These are phyloP conservation scores for Syngnathus acus DNA, from an alignment of 2,797 vertebrate species.

Conservation along the genomic window DNA sequence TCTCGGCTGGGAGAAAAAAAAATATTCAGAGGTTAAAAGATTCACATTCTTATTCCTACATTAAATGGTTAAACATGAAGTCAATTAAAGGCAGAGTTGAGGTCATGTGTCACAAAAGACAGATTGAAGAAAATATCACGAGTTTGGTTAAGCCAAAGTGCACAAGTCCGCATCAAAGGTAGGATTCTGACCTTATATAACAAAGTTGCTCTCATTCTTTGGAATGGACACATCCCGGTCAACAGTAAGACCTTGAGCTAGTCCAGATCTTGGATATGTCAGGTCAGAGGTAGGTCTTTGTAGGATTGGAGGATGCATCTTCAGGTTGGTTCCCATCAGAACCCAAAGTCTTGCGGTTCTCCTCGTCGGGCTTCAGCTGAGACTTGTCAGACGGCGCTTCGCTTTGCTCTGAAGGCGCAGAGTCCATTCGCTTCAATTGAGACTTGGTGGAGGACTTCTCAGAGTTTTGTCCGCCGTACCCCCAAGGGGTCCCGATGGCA, in stretches of 20 bases:
- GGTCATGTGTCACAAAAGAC: neutral
- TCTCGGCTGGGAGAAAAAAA: neutral
- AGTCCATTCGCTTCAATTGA: slow-evolving; percentile 42
- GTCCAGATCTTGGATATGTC: neutral
- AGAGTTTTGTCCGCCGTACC: slow-evolving; percentile 26
- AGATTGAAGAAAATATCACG: neutral
- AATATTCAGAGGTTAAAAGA: neutral
- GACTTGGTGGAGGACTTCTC: slow-evolving; percentile 58
- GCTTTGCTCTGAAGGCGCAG: slow-evolving; percentile 38
- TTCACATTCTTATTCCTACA: too few species aligned
- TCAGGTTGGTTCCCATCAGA: slow-evolving; percentile 25
- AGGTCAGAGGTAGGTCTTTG: slow-evolving; percentile 58
- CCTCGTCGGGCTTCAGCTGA: slow-evolving; percentile 44
- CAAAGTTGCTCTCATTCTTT: too few species aligned
- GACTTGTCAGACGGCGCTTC: slow-evolving; percentile 56
- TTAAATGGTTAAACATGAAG: neutral
- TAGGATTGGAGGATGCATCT: slow-evolving; percentile 29
- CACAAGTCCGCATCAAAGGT: slow-evolving; percentile 37
- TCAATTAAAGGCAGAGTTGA: neutral
- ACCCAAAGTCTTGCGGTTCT: slow-evolving; percentile 24
- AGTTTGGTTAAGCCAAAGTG: neutral
- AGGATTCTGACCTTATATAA: slow-evolving; percentile 41
- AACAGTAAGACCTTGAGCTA: too few species aligned
- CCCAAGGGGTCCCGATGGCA: slow-evolving; percentile 21
- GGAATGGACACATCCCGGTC: too few species aligned